Conservation (phyloP, 2,888 invertebrate species). For the Acronicta aceris region DNA sequence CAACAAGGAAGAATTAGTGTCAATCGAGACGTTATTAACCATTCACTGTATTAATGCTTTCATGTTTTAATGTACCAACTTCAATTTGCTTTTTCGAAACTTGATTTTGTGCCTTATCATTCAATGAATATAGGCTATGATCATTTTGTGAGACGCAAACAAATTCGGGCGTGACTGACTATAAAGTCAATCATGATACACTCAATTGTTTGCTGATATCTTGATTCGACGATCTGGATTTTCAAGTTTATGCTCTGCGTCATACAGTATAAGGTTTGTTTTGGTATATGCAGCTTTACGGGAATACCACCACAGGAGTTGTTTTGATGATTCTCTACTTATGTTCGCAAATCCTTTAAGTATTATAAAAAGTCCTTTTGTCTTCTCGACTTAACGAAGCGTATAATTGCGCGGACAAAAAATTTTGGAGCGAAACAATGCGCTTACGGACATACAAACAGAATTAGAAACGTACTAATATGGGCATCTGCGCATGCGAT, state of each 20-base stretch:
- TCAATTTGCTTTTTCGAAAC: constrained; percentile 20
- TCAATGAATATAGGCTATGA: constrained; percentile 23
- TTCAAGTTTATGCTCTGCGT: constrained; percentile 28
- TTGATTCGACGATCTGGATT: constrained; percentile 55
- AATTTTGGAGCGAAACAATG: constrained; percentile 59
- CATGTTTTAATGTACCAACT: constrained; percentile 60
- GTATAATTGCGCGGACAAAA: constrained; percentile 64
- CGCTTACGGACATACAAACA: constrained; percentile 53
- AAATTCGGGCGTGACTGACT: constrained; percentile 54
- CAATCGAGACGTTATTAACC: constrained; percentile 73
- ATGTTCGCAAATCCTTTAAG: constrained; percentile 67
- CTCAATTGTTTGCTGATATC: constrained; percentile 74
- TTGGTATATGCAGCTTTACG: constrained; percentile 28
- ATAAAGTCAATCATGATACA: constrained; percentile 70
- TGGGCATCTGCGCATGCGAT: constrained; percentile 52
- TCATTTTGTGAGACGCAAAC: constrained; percentile 11
- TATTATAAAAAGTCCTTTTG: constrained; percentile 67
- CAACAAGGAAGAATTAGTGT: constrained; percentile 76
- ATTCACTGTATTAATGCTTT: constrained; percentile 65
- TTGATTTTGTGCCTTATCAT: constrained; percentile 22
- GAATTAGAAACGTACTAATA: constrained; percentile 53
- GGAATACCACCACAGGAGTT: constrained; percentile 61
- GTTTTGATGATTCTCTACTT: constrained; percentile 67
- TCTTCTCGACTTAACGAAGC: constrained; percentile 69
- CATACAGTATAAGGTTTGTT: constrained; percentile 27